Base-by-base conservation (phyloP, 2,797 vertebrate genomes). In the Argya squamiceps region DNA sequence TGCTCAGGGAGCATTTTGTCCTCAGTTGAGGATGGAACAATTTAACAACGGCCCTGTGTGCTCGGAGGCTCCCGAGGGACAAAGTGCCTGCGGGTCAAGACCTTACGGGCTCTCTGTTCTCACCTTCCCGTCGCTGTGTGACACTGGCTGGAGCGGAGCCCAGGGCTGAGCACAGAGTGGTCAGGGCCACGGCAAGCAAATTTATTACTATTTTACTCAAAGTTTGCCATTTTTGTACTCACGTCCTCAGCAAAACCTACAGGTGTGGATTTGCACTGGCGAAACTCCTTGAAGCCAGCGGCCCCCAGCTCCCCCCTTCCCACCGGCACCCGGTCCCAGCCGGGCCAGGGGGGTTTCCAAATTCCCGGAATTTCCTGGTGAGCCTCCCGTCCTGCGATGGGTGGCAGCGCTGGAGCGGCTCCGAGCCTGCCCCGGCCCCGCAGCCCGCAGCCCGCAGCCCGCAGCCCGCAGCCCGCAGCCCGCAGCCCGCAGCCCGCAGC, bases 361-460 rank as follows among this genome's bases (percentile, higher is more conserved):
- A 58, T 20, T 22, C 9, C 23, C 6, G 19, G 22, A 12, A 8
- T 32, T 11, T 53, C 26, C n/a, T 9, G 19, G 15, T 1, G 14
- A 20, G 0, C 34, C 18, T 17, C 24, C 32, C 10, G 13, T 8
- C 20, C 50, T 2, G 58, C 11, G 5, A 6, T 0, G 64, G 49
- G 64, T 3, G 10, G 71, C 85, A 27, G n/a, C n/a, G 30, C 2
- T 2, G 21, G 15, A 5, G 19, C 39, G 18, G 62, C 23, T 9
- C 27, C 15, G 10, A 3, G 30, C 30, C 37, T 32, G 30, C 18
- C 52, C 12, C 30, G 49, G 15, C 6, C 22, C 16, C 11, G 15
- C 16, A 27, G 26, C 24, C 47, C 24, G 14, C 47, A 49, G 47
- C 22, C 29, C 6, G 1, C 7, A 24, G 20, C 16, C 27, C 49